Evolutionary conservation across 2,888 invertebrate species (phyloP), one percentile per base, ranked within the genome.

Genomic region (Octodonta nipae): DNA sequence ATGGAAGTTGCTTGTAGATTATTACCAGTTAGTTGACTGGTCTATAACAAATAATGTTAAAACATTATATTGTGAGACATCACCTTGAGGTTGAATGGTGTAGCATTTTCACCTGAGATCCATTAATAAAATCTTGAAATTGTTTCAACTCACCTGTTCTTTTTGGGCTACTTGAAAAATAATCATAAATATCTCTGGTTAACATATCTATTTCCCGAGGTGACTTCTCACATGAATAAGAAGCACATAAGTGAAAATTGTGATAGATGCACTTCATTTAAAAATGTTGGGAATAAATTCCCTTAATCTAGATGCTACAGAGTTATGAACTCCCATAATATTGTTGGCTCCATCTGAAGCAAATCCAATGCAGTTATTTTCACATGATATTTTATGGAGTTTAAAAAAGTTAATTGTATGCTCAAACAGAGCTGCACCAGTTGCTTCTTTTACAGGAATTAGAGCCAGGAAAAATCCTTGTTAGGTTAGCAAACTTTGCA

Each of bases 21-120:
- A 24, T 24, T 24, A 10, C n/a, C n/a, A n/a, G n/a, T 24, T n/a
- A 24, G 10, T 24, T 24, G 24, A 24, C 11, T 6, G 24, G 11
- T 24, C 24, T 10, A 24, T 24, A 6, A 24, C n/a, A 24, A 10
- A 24, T 6, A 24, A 24, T 10, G 11, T 24, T 6, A 24, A 13
- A 13, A n/a, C 28, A 28, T 14, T 28, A 28, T 10, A 28, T 28
- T 15, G 15, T 14, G 6, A 13, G 15, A 28, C 10, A 13, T 13
- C 26, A 26, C 8, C 26, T 26, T 28, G 13, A 14, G 12, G 28
- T 24, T 24, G 24, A n/a, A 24, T n/a, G 24, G 6, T 24, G 24
- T 24, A 24, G 11, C n/a, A 24, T 24, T 24, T 24, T 24, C 4
- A 4, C 4, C 7, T n/a, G 24, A 3, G 24, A 24, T 10, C n/a